These are phyloP conservation scores for Psammodynastes pulverulentus DNA, from an alignment of 2,113 vertebrate genomes.

Conservation along the genomic window DNA sequence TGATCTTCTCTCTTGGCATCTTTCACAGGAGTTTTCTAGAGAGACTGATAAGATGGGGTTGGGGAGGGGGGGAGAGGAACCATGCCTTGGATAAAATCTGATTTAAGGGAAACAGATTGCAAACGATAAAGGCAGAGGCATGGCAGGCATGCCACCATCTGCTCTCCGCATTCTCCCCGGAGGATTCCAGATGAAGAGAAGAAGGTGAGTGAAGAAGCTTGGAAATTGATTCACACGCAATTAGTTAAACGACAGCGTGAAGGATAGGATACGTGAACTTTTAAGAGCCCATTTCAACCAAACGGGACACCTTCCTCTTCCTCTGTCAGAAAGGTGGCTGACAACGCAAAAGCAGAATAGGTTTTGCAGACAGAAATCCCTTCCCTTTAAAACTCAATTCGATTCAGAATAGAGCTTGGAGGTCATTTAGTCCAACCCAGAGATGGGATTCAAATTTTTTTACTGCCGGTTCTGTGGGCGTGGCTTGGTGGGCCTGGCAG, in stretches of 20 bases:
- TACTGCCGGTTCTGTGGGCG: no score
- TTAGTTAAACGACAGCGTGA: conserved; percentile 86
- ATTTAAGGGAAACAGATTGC: conserved; percentile 64
- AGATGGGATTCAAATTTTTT: no score
- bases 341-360: not conserved
- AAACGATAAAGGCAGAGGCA: conserved; percentile 57
- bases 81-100: conserved; percentile 47
- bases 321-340: conserved; percentile 62
- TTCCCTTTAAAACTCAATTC: not conserved
- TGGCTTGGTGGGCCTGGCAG: no score
- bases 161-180: conserved; percentile 69
- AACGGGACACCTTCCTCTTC: conserved; percentile 63
- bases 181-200: conserved; percentile 68
- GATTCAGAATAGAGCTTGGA: not conserved
- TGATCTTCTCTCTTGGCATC: not conserved
- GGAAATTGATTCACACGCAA: conserved; percentile 79
- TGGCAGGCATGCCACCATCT: conserved; percentile 69
- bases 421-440: not conserved
- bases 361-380: not conserved
- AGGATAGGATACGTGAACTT: conserved; percentile 75
- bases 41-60: not conserved
- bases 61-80: not conserved
- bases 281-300: conserved; percentile 62
- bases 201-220: conserved; percentile 69
- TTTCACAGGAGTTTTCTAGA: not conserved